These are phyloP conservation scores for Paraescarpia echinospica DNA, from an alignment of 1,140 invertebrate species.

Conservation along the genomic window DNA sequence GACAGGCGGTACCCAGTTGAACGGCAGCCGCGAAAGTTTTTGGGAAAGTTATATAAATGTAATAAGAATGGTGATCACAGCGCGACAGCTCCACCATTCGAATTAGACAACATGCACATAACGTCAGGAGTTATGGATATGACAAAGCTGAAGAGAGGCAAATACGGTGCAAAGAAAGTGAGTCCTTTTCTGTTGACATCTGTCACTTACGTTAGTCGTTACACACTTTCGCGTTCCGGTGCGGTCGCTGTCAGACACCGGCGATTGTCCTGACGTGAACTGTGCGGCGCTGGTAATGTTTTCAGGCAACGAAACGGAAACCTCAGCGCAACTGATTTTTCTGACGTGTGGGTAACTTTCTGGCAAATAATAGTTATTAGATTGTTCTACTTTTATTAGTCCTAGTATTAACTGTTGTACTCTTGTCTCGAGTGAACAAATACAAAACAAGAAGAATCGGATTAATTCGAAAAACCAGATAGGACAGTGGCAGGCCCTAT, in stretches of 20 bases:
- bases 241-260: background rate
- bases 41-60: background rate
- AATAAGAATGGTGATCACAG: background rate
- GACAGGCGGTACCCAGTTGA: background rate
- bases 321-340: background rate
- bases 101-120: background rate
- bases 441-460: too few relatives aligned
- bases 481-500: too few relatives aligned
- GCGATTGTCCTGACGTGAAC: background rate
- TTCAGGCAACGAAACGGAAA: background rate
- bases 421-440: too few relatives aligned
- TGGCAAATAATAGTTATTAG: background rate
- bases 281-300: background rate
- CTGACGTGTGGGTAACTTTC: background rate
- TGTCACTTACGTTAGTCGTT: background rate
- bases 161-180: background rate
- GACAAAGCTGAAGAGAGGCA: conserved; percentile 3
- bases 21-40: background rate
- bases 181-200: conserved; percentile 1
- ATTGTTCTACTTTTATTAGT: too few relatives aligned
- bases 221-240: background rate
- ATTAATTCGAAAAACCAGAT: too few relatives aligned
- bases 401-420: too few relatives aligned
- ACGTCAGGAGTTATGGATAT: background rate
- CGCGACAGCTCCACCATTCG: background rate